Evolutionary conservation across 2,888 invertebrate genomes (phyloP).

Genomic region (Amphiduros pacificus): DNA sequence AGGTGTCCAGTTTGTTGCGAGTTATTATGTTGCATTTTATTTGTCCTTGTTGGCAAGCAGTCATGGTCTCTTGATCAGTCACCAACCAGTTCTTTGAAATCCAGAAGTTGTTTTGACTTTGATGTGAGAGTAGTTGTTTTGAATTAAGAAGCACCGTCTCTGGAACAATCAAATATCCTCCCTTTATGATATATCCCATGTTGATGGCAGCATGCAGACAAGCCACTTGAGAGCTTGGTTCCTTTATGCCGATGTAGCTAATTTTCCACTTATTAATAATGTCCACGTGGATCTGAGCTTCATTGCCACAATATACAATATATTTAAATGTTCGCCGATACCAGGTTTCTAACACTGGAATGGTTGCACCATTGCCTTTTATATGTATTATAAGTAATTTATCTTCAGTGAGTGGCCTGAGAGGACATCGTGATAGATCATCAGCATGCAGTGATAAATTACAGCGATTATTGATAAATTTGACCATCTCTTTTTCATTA

Average conservation of each 20-base stretch:
- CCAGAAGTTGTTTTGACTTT: conserved; percentile 17
- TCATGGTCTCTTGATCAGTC: conserved; percentile 11
- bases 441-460: background rate
- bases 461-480: conserved; percentile 12
- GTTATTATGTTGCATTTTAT: conserved; percentile 19
- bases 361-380: background rate
- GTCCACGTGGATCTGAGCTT: background rate
- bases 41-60: conserved; percentile 15
- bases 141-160: conserved; percentile 24
- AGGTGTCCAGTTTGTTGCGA: conserved; percentile 1
- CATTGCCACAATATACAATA: conserved; percentile 27
- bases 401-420: conserved; percentile 1
- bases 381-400: conserved; percentile 22
- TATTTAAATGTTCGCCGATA: conserved; percentile 24
- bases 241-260: conserved; percentile 19
- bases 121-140: background rate
- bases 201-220: conserved; percentile 26
- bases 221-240: background rate
- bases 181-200: conserved; percentile 27
- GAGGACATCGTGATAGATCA: conserved; percentile 11
- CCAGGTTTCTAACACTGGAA: conserved; percentile 21
- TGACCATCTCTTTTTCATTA: conserved; percentile 7
- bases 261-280: conserved; percentile 24
- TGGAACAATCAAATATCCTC: conserved; percentile 28
- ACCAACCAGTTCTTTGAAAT: conserved; percentile 15